phyloP scores from a whole-genome alignment of 2,113 vertebrate species.

The Rallus limicola region DNA sequence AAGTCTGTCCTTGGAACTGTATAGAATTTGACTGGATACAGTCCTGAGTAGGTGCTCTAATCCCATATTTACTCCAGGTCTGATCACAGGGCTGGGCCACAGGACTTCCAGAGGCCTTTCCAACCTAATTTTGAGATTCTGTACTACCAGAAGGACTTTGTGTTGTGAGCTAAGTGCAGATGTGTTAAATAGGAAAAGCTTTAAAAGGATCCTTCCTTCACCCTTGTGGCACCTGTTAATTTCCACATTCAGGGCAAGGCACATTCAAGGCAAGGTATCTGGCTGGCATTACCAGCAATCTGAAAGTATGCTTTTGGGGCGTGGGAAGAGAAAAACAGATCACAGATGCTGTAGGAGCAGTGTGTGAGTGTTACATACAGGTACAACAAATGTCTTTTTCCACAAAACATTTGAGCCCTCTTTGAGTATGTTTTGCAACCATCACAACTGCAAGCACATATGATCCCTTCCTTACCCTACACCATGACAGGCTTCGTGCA shows the following conservation, averaged over 20 bases:
- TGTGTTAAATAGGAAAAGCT: background rate
- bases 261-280: no score
- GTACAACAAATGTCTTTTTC: background rate
- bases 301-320: fast-evolving
- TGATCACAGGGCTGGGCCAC: background rate
- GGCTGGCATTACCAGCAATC: background rate
- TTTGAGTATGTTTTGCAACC: background rate
- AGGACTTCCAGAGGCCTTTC: background rate
- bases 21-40: background rate
- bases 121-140: background rate
- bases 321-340: background rate
- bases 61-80: background rate
- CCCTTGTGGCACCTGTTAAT: background rate
- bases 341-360: background rate
- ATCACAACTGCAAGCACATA: background rate
- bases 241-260: background rate
- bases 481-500: background rate
- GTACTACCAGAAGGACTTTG: background rate
- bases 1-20: background rate
- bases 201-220: background rate
- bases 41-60: background rate
- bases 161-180: background rate
- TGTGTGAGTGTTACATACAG: background rate
- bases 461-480: background rate
- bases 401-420: background rate